Evolutionary conservation across 2,113 vertebrate genomes (phyloP), one percentile per base, ranked within the genome.

Genomic region (Zingel zingel): DNA sequence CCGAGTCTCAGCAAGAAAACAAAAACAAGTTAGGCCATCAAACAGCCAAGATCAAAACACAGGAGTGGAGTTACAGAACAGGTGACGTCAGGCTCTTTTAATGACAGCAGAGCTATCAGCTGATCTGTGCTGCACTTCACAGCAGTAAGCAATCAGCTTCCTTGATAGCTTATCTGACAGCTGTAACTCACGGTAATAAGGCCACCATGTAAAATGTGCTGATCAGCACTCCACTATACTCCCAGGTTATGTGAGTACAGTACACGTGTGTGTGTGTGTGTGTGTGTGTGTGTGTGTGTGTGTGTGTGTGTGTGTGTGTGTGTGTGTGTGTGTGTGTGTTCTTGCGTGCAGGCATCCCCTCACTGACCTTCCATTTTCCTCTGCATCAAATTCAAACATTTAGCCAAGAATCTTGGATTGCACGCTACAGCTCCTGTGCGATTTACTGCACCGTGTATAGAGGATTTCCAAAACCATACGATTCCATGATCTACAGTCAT

Each of bases 121-220:
- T 0, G 36, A 81, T 83, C 79, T 70, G 66, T 10, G 39, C 59
- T 72, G 33, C 48, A 48, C 21, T 81, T n/a, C 36, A 53, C 88
- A 88, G 86, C 71, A 78, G 87, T 51, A n/a, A 86, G 57, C 61
- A 88, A 83, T 88, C 66, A 69, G 62, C 58, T 50, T 36, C 69
- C 81, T 48, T 82, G 87, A 87, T 91, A 90, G 23, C 39, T 67
- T 91, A 93, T 91, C 91, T 66, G 69, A 74, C 74, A 68, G 79
- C 72, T 82, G 81, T 84, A 72, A 87, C 80, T 78, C 59, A n/a
- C 63, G 50, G 75, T 79, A 89, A 88, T 86, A 76, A 86, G 89
- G 84, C 92, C 93, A 93, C 91, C 88, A 50, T 76, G 85, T 62
- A 64, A 80, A 88, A 70, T 13, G 21, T 25, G 73, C 74, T 48